These are phyloP conservation scores for Sebastes matsubarae DNA, from an alignment of 2,797 vertebrate species.

Conservation along the genomic window DNA sequence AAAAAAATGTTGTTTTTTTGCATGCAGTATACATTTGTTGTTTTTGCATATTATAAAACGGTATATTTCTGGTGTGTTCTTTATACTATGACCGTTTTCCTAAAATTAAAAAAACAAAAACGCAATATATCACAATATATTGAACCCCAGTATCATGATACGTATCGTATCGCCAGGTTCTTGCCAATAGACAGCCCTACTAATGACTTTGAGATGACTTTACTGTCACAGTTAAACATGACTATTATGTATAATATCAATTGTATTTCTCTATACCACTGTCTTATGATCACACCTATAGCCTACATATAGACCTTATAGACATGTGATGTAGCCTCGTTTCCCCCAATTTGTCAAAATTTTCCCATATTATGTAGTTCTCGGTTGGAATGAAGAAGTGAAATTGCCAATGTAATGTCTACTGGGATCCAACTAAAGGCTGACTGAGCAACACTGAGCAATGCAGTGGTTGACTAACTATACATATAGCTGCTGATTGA, in stretches of 20 bases:
- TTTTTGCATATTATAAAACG: too few relatives aligned
- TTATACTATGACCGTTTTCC: too few relatives aligned
- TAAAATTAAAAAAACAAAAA: too few relatives aligned
- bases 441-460: conserved; percentile 26
- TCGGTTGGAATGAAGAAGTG: conserved; percentile 53
- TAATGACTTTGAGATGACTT: background rate
- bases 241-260: background rate
- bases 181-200: too few relatives aligned
- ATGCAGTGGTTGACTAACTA: background rate
- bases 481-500: background rate
- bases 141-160: too few relatives aligned
- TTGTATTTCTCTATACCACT: rapidly evolving
- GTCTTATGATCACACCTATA: background rate
- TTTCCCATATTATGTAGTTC: background rate
- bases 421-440: background rate
- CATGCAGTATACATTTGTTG: too few relatives aligned
- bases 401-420: conserved; percentile 53
- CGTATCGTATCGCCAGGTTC: too few relatives aligned
- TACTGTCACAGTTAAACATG: background rate
- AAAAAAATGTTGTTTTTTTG: too few relatives aligned
- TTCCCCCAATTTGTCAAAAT: background rate
- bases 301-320: background rate
- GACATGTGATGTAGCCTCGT: background rate
- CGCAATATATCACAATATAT: too few relatives aligned
- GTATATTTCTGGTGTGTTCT: too few relatives aligned